Percentiles rank a stretch among this genome's conserved stretches.
Conservation (phyloP, 2,888 invertebrate genomes). For the Coenonympha glycerion region DNA sequence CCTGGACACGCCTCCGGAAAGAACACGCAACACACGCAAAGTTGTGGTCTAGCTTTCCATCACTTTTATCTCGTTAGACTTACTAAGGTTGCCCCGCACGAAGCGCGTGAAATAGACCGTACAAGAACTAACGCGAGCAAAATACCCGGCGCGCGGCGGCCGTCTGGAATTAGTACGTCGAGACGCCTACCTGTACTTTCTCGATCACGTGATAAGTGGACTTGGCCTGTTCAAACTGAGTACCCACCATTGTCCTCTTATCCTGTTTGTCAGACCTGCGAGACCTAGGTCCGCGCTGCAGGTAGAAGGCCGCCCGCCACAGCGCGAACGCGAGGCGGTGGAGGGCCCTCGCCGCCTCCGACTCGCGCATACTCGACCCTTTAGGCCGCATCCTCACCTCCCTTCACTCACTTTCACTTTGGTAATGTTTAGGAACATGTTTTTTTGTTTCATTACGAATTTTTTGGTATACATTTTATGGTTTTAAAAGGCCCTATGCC, state of each 20-base stretch:
- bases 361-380: slow-evolving; percentile 42
- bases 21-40: no score
- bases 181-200: no score
- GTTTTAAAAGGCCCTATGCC: not conserved
- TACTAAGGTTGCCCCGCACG: no score
- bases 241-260: slow-evolving; percentile 42
- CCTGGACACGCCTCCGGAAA: no score
- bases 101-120: no score
- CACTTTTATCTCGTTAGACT: no score
- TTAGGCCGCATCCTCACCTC: slow-evolving; percentile 51
- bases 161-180: no score
- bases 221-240: no score
- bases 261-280: slow-evolving; percentile 25
- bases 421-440: slow-evolving; percentile 10
- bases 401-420: slow-evolving; percentile 20
- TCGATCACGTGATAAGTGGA: no score
- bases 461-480: not conserved
- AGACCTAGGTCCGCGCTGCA: slow-evolving; percentile 69
- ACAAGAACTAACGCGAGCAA: no score
- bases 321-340: slow-evolving; percentile 84
- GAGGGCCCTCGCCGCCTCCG: slow-evolving; percentile 77
- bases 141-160: no score
- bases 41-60: no score
- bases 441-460: not conserved
- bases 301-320: slow-evolving; percentile 83